phyloP scores from a whole-genome alignment of 2,888 invertebrate species.

The Thereva unica region DNA sequence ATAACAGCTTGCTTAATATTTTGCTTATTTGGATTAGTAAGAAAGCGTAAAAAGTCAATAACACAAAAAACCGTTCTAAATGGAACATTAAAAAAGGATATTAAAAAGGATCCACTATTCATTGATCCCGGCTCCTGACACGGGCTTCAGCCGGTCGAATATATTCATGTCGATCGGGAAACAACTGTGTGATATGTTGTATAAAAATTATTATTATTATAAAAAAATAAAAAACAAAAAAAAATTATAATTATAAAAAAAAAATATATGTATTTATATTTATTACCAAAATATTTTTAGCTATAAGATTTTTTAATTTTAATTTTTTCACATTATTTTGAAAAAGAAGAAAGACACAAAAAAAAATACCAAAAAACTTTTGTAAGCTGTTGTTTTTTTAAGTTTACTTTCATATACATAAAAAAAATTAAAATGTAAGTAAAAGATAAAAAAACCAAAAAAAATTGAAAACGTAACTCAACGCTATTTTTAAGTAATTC shows the following conservation, averaged over 20 bases:
- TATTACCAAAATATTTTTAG: conserved; percentile 22
- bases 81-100: conserved; percentile 67
- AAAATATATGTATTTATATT: conserved; percentile 31
- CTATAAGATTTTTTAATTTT: conserved; percentile 26
- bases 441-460: too few species aligned
- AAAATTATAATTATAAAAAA: conserved; percentile 18
- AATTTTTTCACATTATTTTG: conserved; percentile 21
- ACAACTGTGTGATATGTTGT: conserved; percentile 79
- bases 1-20: conserved; percentile 63
- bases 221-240: conserved; percentile 19
- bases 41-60: conserved; percentile 62
- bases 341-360: conserved; percentile 17
- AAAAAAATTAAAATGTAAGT: too few species aligned
- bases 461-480: too few species aligned
- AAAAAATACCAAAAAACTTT: conserved; percentile 29
- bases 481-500: too few species aligned
- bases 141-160: conserved; percentile 86
- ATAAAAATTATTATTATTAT: conserved; percentile 26
- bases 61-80: conserved; percentile 59
- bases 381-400: too few species aligned
- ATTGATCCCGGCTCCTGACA: conserved; percentile 78
- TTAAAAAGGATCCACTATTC: conserved; percentile 58
- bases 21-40: conserved; percentile 65
- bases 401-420: too few species aligned
- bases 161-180: conserved; percentile 90